phyloP scores from a whole-genome alignment of 1,140 invertebrate genomes.

The Orchesella cincta region DNA sequence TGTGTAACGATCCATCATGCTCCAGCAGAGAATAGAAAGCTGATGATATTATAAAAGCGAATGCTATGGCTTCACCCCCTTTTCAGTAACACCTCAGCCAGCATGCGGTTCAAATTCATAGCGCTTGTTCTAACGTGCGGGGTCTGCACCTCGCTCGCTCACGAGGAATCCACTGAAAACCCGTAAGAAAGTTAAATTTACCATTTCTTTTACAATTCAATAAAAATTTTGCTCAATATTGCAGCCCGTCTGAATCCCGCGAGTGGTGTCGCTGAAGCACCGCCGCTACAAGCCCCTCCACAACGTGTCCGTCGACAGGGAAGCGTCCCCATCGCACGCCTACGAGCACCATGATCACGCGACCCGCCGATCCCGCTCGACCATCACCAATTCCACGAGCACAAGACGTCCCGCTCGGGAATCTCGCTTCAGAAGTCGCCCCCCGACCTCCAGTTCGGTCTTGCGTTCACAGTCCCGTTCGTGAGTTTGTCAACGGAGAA shows the following conservation, averaged over 20 bases:
- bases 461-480: conserved; percentile 49
- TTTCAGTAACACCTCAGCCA: no score
- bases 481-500: conserved; percentile 47
- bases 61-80: no score
- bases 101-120: no score
- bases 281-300: background rate
- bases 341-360: background rate
- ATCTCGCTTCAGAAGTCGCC: background rate
- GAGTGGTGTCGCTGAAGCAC: background rate
- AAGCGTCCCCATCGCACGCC: background rate
- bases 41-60: no score
- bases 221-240: background rate
- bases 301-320: background rate
- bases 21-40: no score
- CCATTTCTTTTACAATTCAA: background rate
- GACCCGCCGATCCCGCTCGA: background rate
- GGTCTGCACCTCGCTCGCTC: no score
- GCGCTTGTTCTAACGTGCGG: no score
- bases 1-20: no score
- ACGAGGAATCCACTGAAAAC: no score
- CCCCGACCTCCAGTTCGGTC: conserved; percentile 40
- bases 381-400: background rate
- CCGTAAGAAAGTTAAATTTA: background rate
- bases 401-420: background rate
- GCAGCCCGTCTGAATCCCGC: background rate